These are phyloP conservation scores for Epicauta chinensis DNA, from an alignment of 1,140 invertebrate genomes.

Conservation along the genomic window DNA sequence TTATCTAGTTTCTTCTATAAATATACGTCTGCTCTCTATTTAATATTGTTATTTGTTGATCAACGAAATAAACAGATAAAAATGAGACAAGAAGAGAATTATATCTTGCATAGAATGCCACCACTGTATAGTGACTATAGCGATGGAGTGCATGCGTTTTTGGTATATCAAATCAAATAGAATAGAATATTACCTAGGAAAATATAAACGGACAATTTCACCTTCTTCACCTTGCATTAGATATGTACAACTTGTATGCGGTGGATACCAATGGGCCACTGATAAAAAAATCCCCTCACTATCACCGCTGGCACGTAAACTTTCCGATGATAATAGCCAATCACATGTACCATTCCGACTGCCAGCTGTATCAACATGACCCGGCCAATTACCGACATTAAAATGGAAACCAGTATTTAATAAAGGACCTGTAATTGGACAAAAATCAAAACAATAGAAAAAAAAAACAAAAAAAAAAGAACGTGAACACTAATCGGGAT, in stretches of 20 bases:
- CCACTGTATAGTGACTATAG: too few relatives aligned
- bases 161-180: too few relatives aligned
- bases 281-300: slow-evolving; percentile 83
- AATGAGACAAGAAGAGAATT: too few relatives aligned
- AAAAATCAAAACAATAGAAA: too few relatives aligned
- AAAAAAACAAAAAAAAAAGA: too few relatives aligned
- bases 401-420: slow-evolving; percentile 89
- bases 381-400: slow-evolving; percentile 88
- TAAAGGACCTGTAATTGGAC: slow-evolving; percentile 57
- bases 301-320: slow-evolving; percentile 64
- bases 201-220: slow-evolving; percentile 81
- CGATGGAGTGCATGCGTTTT: too few relatives aligned
- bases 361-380: slow-evolving; percentile 79
- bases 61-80: too few relatives aligned
- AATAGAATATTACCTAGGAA: slow-evolving; percentile 60
- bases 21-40: too few relatives aligned
- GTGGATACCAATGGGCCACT: slow-evolving; percentile 87
- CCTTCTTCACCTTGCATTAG: slow-evolving; percentile 75
- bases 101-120: too few relatives aligned
- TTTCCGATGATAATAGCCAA: slow-evolving; percentile 77
- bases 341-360: slow-evolving; percentile 78
- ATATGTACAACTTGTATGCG: slow-evolving; percentile 85
- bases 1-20: too few relatives aligned
- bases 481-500: too few relatives aligned
- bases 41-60: too few relatives aligned